These are phyloP conservation scores for Solea senegalensis DNA, from an alignment of 2,113 vertebrate genomes.

Conservation along the genomic window DNA sequence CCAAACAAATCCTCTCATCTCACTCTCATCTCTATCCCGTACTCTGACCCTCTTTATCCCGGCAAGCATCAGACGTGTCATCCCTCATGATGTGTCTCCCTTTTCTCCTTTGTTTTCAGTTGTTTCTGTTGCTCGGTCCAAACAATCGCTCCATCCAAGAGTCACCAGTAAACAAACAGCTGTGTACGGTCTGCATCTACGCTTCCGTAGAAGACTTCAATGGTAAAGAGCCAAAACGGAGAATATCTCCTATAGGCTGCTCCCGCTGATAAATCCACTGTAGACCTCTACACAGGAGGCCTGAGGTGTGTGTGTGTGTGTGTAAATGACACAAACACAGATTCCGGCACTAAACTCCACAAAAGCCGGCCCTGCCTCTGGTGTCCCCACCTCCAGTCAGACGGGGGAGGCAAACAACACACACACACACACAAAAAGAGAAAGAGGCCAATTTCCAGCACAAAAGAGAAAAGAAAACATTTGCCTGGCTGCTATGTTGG, in stretches of 20 bases:
- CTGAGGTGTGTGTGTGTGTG: constrained; percentile 4
- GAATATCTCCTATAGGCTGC: constrained; percentile 10
- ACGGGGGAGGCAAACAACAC: constrained; percentile 22
- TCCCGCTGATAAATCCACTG: constrained; percentile 18
- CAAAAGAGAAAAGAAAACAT: constrained; percentile 67
- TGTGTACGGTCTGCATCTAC: no score
- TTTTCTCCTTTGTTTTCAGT: constrained; percentile 32
- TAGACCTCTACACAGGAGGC: constrained; percentile 7
- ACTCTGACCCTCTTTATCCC: background rate
- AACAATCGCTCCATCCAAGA: constrained; percentile 16
- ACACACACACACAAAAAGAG: constrained; percentile 1
- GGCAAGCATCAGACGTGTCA: background rate
- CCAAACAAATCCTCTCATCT: constrained; percentile 54
- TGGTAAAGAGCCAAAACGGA: constrained; percentile 2
- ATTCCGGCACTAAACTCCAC: constrained; percentile 56
- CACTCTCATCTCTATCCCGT: constrained; percentile 24
- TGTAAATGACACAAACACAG: constrained; percentile 44
- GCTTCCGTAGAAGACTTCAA: no score
- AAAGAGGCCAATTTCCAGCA: constrained; percentile 50
- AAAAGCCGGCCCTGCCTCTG: constrained; percentile 61
- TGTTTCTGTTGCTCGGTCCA: background rate
- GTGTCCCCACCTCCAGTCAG: constrained; percentile 30
- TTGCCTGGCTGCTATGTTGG: constrained; percentile 36
- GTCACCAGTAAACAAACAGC: constrained; percentile 31
- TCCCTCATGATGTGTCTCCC: background rate